phyloP scores from a whole-genome alignment of 2,797 vertebrate genomes.

The Mionectes olivaceus region DNA sequence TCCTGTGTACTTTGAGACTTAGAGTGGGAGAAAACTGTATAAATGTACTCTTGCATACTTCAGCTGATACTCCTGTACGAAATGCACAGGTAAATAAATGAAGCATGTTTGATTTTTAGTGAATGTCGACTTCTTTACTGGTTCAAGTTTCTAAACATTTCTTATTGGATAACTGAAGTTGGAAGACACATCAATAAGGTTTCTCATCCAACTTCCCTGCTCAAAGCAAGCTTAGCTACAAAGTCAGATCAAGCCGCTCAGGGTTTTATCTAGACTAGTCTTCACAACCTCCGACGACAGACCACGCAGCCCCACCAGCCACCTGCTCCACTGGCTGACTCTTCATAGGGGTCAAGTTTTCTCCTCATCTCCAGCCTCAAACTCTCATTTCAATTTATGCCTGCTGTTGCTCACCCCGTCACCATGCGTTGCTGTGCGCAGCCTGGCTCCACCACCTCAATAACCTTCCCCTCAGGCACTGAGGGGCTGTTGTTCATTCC shows the following conservation, averaged over 20 bases:
- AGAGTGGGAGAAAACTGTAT: not conserved
- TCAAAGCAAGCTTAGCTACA: not conserved
- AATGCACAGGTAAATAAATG: not conserved
- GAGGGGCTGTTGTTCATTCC: not conserved
- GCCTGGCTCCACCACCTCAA: not conserved
- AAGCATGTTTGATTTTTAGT: not conserved
- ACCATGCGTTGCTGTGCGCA: not conserved
- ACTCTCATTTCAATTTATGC: not conserved
- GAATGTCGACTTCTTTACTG: rapidly evolving
- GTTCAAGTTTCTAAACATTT: not conserved
- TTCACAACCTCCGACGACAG: not conserved
- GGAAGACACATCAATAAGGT: not conserved
- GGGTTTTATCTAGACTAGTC: not conserved
- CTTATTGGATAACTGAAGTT: not conserved
- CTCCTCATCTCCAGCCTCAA: not conserved
- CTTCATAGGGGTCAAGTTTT: not conserved
- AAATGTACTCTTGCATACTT: not conserved
- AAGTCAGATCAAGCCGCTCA: not conserved
- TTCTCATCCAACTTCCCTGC: not conserved
- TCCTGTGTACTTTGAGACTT: not conserved
- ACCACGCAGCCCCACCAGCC: not conserved
- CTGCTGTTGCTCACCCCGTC: not conserved
- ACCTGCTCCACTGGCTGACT: no score
- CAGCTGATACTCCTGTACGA: not conserved
- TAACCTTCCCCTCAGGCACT: not conserved